A percentile compares a stretch with the other conserved stretches of the same genome.
Evolutionary conservation across 2,888 invertebrate genomes (phyloP).

Genomic region (Hermaeophaga mercurialis): DNA sequence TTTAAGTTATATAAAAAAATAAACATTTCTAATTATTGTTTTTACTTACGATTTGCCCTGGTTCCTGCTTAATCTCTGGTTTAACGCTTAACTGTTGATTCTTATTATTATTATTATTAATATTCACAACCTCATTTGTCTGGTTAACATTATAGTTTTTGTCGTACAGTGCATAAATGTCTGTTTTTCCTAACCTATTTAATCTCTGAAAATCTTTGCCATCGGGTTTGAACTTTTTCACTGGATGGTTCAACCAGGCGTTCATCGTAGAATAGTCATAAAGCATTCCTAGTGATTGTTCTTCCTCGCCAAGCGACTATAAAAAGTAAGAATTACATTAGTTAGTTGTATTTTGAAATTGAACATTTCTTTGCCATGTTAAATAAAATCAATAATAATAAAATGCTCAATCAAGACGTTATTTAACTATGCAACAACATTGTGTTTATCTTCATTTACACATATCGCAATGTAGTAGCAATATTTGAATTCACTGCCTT

Average conservation of each 20-base stretch:
- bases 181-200: conserved; percentile 52
- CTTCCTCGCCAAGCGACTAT: conserved; percentile 81
- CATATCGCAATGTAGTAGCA: too few relatives aligned
- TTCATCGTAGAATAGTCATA: conserved; percentile 88
- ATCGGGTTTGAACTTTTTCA: conserved; percentile 81
- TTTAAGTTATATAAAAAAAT: conserved; percentile 5
- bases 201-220: conserved; percentile 57
- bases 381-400: too few relatives aligned
- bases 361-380: too few relatives aligned
- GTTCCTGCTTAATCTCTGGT: conserved; percentile 69
- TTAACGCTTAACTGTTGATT: conserved; percentile 44
- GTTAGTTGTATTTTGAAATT: neutral
- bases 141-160: conserved; percentile 47
- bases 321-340: conserved; percentile 3
- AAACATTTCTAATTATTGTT: neutral
- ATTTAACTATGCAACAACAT: too few relatives aligned
- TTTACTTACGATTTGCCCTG: conserved; percentile 46
- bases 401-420: neutral
- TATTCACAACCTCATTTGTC: conserved; percentile 36
- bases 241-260: conserved; percentile 89
- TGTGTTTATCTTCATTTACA: too few relatives aligned
- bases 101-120: conserved; percentile 28
- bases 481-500: too few relatives aligned
- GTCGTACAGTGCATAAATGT: conserved; percentile 54
- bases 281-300: conserved; percentile 77